phyloP scores from a whole-genome alignment of 2,888 invertebrate genomes.

The Cantharis nigra region DNA sequence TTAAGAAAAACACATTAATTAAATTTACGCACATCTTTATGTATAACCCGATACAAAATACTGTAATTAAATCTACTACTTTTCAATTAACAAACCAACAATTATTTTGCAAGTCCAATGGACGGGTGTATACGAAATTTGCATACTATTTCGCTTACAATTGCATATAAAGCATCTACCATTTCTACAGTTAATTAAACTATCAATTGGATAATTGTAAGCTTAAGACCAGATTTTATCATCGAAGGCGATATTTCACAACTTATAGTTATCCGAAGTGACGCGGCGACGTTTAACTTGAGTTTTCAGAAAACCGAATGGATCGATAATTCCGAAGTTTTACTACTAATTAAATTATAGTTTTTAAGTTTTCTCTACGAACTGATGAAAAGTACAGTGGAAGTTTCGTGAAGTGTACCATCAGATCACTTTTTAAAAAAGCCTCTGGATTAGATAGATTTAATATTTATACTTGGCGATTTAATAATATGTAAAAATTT shows the following conservation, averaged over 20 bases:
- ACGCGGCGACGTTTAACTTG: background rate
- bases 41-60: background rate
- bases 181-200: background rate
- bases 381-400: background rate
- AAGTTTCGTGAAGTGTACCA: no score
- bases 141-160: background rate
- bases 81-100: background rate
- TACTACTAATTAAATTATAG: background rate
- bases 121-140: background rate
- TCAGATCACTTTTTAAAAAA: no score
- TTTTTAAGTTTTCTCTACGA: no score
- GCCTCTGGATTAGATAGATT: background rate
- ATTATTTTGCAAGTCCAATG: background rate
- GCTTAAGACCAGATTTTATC: background rate
- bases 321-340: background rate
- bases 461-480: background rate
- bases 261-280: background rate
- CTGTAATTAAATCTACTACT: conserved; percentile 1
- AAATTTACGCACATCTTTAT: background rate
- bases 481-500: background rate
- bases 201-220: background rate
- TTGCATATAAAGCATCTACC: background rate
- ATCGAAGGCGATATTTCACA: background rate
- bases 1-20: background rate
- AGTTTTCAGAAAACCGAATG: background rate